Evolutionary conservation across 2,113 vertebrate genomes (phyloP).

Genomic region (Pan troglodytes): DNA sequence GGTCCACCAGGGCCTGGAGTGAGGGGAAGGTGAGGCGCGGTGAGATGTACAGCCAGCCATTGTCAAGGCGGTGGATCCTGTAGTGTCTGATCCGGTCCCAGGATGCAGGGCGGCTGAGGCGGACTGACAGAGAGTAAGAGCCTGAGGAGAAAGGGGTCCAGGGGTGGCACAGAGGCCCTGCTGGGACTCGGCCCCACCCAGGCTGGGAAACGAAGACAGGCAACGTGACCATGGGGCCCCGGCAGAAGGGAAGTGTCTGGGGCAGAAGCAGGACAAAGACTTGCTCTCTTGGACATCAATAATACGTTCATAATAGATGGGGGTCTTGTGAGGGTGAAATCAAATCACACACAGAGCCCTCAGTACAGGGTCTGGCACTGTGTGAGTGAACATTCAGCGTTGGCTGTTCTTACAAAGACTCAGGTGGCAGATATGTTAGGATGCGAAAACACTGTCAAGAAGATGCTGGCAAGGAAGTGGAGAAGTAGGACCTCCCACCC

Average conservation of each 20-base stretch:
- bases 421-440: not conserved
- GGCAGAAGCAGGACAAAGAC: not conserved
- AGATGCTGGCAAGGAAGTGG: not conserved
- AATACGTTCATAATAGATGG: not conserved
- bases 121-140: constrained; percentile 87
- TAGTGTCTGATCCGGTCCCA: constrained; percentile 87
- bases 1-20: constrained; percentile 87
- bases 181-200: not conserved
- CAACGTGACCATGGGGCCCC: not conserved
- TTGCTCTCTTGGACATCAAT: not conserved
- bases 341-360: not conserved
- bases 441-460: not conserved
- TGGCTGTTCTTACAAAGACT: not conserved
- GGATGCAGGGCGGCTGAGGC: constrained; percentile 67
- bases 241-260: not conserved
- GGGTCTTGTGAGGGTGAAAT: not conserved
- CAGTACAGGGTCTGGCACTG: not conserved
- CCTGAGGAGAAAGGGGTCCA: constrained; percentile 73
- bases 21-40: constrained; percentile 88
- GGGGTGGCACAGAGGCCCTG: not conserved
- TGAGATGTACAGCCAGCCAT: constrained; percentile 90
- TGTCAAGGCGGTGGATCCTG: constrained; percentile 86
- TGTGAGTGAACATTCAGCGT: not conserved
- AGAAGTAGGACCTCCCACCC: not conserved
- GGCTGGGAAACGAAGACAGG: not conserved